Base-by-base conservation (phyloP, 2,888 invertebrate genomes). In the Apamea monoglypha region DNA sequence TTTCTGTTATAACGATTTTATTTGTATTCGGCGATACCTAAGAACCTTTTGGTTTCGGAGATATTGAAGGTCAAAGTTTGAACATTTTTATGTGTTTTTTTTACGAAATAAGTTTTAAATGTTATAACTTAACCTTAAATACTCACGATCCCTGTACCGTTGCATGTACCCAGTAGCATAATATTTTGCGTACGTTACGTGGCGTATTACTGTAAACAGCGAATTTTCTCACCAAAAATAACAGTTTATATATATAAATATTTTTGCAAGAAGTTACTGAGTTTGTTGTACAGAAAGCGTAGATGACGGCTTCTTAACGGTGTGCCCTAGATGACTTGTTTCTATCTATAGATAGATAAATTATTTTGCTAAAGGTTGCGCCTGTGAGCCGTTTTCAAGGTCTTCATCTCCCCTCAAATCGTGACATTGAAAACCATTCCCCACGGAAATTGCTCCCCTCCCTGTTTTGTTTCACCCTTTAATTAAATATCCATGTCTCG, bases 351-450 rank as follows among this genome's bases (percentile, higher is more conserved):
- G 6, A 40, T 6, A 40, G 7, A 40, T 16, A 40, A 47, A 50
- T 29, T 67, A 32, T 47, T 59, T 63, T 63, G 40, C 68, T 8
- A 29, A 16, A 21, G 14, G 50, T n/a, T 29, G 32, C 50, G 21
- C 25, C 25, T 50, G 47, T 68, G n/a, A 59, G 0, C 21, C 8
- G n/a, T 36, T 63, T 68, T 16, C 53, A 53, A 78, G 61, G 61
- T 63, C 61, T 25, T 47, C 8, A 47, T 67, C 12, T 68, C 25
- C 47, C 59, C 36, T 40, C 59, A 14, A 32, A 18, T 18, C 29
- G 32, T 69, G 61, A 29, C 75, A 78, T 32, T 76, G 68, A 77
- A 78, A 59, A 29, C 10, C 68, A 29, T 53, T 63, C 63, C 53
- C 25, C 16, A 4, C 18, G 44, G 44, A 53, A n/a, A 47, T 4